These are phyloP conservation scores for Thaumatotibia leucotreta DNA, from an alignment of 1,140 invertebrate genomes.

Conservation along the genomic window DNA sequence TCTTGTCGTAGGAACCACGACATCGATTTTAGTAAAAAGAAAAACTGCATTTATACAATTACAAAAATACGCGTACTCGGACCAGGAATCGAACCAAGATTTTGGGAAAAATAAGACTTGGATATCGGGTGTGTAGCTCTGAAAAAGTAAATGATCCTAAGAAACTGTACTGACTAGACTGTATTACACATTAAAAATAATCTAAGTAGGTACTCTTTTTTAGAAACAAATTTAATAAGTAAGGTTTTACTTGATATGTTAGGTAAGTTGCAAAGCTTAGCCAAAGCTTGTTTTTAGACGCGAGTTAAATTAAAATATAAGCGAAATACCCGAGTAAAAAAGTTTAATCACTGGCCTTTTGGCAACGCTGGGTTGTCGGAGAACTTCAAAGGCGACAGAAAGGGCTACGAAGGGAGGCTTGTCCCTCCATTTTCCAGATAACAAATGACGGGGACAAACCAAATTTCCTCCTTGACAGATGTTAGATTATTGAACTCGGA, in stretches of 20 bases:
- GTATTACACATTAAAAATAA: too few species aligned
- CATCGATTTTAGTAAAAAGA: too few species aligned
- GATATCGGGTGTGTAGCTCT: too few species aligned
- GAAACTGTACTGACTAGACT: too few species aligned
- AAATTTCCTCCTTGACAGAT: constrained; percentile 10
- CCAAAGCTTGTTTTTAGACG: constrained; percentile 16
- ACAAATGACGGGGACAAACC: constrained; percentile 12
- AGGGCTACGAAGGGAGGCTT: constrained; percentile 6
- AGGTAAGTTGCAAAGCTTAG: background rate
- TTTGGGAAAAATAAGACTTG: too few species aligned
- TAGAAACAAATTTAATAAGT: background rate
- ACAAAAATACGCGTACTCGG: too few species aligned
- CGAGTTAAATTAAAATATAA: constrained; percentile 22
- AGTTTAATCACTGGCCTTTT: constrained; percentile 20
- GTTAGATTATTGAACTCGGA: constrained; percentile 11
- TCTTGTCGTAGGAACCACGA: too few species aligned
- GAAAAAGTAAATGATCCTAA: too few species aligned
- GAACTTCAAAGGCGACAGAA: constrained; percentile 16
- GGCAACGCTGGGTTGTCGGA: constrained; percentile 16
- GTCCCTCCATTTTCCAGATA: constrained; percentile 12
- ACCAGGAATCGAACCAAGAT: too few species aligned
- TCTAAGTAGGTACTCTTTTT: background rate
- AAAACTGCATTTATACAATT: too few species aligned
- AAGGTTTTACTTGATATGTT: background rate
- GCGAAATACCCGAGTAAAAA: constrained; percentile 17